Evolutionary conservation across 2,888 invertebrate genomes (phyloP).

Genomic region (Amaurobius ferox): DNA sequence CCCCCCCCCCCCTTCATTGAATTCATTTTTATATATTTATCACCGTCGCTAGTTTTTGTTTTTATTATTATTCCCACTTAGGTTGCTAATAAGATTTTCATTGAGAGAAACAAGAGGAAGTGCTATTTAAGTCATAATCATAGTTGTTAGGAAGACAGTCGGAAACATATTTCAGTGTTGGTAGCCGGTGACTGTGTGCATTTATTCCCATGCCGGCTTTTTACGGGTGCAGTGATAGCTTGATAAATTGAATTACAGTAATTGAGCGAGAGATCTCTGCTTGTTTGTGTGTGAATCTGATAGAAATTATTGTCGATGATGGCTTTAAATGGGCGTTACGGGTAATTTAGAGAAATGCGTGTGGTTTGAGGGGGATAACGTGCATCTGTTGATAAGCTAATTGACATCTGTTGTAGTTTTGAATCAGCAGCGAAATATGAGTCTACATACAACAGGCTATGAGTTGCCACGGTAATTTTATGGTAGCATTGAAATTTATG

Average conservation of each 20-base stretch:
- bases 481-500: no score
- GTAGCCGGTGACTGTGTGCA: conserved; percentile 22
- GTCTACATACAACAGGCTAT: no score
- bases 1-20: not conserved
- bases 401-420: no score
- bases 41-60: not conserved
- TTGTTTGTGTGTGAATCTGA: not conserved
- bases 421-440: no score
- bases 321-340: not conserved
- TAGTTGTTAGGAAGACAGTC: conserved; percentile 52
- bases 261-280: conserved; percentile 30
- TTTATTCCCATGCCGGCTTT: not conserved
- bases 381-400: no score
- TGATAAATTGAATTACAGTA: conserved; percentile 68
- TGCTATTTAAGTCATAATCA: conserved; percentile 62
- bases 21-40: conserved; percentile 15
- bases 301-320: not conserved
- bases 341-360: not conserved
- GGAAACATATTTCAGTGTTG: conserved; percentile 43
- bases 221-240: conserved; percentile 37
- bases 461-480: no score
- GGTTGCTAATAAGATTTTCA: conserved; percentile 61
- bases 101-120: conserved; percentile 55
- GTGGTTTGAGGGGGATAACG: no score
- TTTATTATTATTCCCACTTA: not conserved